Evolutionary conservation across 1,140 invertebrate genomes (phyloP).

Genomic region (Sycophaga agraensis): DNA sequence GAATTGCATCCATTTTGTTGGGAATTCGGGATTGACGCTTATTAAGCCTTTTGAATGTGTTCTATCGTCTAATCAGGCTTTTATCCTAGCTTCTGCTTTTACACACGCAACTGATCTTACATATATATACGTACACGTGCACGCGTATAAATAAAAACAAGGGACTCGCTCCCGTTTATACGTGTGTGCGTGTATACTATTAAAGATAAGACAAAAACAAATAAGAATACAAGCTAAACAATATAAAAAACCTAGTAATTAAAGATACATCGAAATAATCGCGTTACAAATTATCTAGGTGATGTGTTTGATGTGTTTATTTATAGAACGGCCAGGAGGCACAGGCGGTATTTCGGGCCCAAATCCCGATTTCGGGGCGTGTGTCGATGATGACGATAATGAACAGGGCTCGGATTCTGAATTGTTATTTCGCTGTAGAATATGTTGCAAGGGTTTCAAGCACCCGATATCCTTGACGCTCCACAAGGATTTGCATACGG

Average conservation of each 20-base stretch:
- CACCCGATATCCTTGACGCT: constrained; percentile 74
- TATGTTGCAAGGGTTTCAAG: constrained; percentile 76
- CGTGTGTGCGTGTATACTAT: neutral
- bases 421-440: constrained; percentile 64
- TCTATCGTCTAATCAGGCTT: constrained; percentile 36
- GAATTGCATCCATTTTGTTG: constrained; percentile 30
- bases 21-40: constrained; percentile 31
- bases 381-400: constrained; percentile 40
- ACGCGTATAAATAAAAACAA: neutral
- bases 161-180: neutral
- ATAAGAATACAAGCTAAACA: neutral
- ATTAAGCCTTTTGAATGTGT: constrained; percentile 30
- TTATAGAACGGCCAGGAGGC: constrained; percentile 46
- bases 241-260: neutral
- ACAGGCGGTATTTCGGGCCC: constrained; percentile 33
- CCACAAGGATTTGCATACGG: constrained; percentile 75
- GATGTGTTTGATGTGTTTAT: constrained; percentile 48
- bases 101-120: constrained; percentile 27
- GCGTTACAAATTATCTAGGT: constrained; percentile 32
- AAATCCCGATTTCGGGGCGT: constrained; percentile 35
- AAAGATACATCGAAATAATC: neutral
- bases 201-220: neutral
- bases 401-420: constrained; percentile 46
- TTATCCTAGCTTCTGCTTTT: constrained; percentile 34
- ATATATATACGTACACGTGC: neutral